These are phyloP conservation scores for Mormyrops attenuatus DNA, from an alignment of 2,797 vertebrate species.

Conservation along the genomic window DNA sequence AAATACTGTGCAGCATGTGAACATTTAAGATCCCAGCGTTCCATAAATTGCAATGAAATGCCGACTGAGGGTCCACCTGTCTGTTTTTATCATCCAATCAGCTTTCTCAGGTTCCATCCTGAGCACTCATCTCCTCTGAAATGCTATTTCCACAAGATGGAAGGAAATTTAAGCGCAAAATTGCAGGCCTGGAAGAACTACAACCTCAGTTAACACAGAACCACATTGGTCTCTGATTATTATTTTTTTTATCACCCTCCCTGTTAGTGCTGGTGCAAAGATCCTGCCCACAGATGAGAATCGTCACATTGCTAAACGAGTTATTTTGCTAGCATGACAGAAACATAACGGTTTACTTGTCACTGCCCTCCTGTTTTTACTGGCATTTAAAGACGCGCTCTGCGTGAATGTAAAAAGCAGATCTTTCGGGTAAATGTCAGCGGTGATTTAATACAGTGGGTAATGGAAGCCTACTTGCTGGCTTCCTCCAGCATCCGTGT, in stretches of 20 bases:
- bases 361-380: background rate
- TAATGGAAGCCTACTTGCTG: background rate
- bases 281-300: background rate
- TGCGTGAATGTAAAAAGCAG: conserved; percentile 7
- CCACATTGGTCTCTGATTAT: background rate
- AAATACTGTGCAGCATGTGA: background rate
- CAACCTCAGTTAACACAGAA: background rate
- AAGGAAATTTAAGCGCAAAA: background rate
- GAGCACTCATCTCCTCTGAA: background rate
- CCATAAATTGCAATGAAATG: background rate
- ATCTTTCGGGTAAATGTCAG: background rate
- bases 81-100: background rate
- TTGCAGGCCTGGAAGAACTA: background rate
- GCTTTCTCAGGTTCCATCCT: background rate
- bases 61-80: background rate
- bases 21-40: background rate
- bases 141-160: background rate
- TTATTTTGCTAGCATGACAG: background rate
- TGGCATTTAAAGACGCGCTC: background rate
- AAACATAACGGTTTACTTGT: background rate
- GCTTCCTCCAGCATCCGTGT: conserved; percentile 1
- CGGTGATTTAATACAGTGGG: conserved; percentile 8
- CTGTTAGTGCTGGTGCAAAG: background rate
- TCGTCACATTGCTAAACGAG: background rate
- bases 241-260: background rate